These are phyloP conservation scores for Acyrthosiphon pisum DNA, from an alignment of 1,140 invertebrate genomes.

Conservation along the genomic window DNA sequence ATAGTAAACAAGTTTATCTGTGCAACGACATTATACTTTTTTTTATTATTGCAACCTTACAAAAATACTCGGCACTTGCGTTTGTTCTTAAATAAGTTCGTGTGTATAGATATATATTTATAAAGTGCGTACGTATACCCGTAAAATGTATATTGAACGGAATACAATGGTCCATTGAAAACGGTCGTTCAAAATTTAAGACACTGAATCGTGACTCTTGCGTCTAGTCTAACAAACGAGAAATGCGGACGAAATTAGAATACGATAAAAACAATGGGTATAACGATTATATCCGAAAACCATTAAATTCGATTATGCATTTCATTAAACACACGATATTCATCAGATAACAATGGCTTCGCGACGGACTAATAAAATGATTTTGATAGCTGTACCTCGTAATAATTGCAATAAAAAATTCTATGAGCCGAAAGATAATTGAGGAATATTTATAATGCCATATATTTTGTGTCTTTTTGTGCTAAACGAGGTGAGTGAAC, in stretches of 20 bases:
- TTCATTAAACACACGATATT: constrained; percentile 27
- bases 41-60: not conserved
- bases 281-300: constrained; percentile 38
- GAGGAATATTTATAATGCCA: not conserved
- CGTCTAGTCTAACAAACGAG: constrained; percentile 9
- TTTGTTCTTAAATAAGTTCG: not conserved
- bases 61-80: not conserved
- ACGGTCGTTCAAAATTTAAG: constrained; percentile 39
- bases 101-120: no score
- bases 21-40: not conserved
- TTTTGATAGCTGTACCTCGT: not conserved
- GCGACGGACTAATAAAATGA: constrained; percentile 24
- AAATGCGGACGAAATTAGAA: constrained; percentile 31
- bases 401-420: not conserved
- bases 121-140: not conserved
- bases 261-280: constrained; percentile 54
- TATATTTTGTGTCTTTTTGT: not conserved
- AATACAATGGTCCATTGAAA: constrained; percentile 55
- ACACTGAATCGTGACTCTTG: constrained; percentile 46
- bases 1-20: constrained; percentile 13
- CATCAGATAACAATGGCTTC: constrained; percentile 18
- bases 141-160: constrained; percentile 33
- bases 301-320: constrained; percentile 43
- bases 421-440: constrained; percentile 16
- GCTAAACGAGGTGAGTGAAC: not conserved